Conservation (phyloP, 2,797 vertebrate species). For the Bradypus variegatus region DNA sequence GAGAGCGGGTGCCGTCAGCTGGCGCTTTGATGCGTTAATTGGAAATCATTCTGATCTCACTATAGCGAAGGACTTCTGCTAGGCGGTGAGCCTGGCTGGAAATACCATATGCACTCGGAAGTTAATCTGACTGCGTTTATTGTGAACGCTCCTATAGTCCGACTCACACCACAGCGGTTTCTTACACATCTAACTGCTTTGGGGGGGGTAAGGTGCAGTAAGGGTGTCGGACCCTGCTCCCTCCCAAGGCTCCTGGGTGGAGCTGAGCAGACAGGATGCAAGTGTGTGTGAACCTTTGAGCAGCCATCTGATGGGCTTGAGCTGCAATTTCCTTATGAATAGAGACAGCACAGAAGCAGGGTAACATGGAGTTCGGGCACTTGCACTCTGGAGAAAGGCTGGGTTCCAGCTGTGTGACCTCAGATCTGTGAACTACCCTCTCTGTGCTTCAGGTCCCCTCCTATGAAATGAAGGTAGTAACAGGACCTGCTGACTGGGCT, state of each 20-base stretch:
- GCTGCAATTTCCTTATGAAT: neutral
- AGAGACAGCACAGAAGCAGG: neutral
- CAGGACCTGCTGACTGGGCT: neutral
- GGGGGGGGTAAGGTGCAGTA: neutral
- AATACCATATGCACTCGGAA: constrained; percentile 17
- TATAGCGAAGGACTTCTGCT: constrained; percentile 28
- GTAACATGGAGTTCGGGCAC: neutral
- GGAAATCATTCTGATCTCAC: constrained; percentile 39
- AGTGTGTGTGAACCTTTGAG: neutral
- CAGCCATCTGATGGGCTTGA: neutral
- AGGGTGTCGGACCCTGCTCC: neutral
- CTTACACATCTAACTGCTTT: neutral
- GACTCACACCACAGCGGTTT: neutral
- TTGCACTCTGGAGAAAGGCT: neutral
- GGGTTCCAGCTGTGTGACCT: neutral
- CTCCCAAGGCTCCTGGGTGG: neutral
- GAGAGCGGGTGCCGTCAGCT: constrained; percentile 14
- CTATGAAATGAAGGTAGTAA: neutral
- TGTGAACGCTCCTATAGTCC: neutral
- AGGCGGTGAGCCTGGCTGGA: neutral
- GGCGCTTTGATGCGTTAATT: constrained; percentile 49
- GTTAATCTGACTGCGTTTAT: constrained; percentile 38
- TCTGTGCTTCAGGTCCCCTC: neutral
- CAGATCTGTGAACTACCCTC: neutral
- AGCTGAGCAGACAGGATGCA: fast-evolving